Base-by-base conservation (phyloP, 2,888 invertebrate species). In the Watsonalla binaria region DNA sequence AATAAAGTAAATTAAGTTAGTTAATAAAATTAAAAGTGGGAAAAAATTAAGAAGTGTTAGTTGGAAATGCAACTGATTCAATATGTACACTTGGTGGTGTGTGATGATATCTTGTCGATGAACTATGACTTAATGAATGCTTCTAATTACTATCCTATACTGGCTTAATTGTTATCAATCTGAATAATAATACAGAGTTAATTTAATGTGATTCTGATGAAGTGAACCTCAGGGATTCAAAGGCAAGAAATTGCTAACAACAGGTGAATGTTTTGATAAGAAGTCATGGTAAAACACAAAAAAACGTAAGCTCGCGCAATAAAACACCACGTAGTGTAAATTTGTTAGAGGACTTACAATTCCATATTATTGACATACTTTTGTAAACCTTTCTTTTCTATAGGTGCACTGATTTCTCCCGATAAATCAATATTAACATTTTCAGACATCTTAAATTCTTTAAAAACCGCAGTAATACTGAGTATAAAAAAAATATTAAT, bases 331-430 rank as follows among this genome's bases (percentile, higher is more conserved):
- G 78, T 79, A 79, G 68, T 71, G 61, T 61, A 63, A 63, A 59
- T 59, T 72, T 76, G 70, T 68, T 75, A 65, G 69, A 64, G 69
- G 65, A 89, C 89, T 90, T 86, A 90, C 90, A 85, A 74, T 81
- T 90, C 90, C 77, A 87, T 69, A 76, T 89, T 83, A 86, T 82
- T 84, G 71, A 90, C 90, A 85, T 90, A 91, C 91, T 91, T 91
- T 84, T 88, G 87, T 54, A 90, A 86, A 59, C 90, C 89, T 74
- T 78, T 86, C 63, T 88, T 90, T 68, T 90, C 88, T 6, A 78
- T 65, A 11, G 85, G 77, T 13, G 90, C 81, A 70, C 80, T 84
- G 37, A 91, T 91, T 79, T 91, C 90, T 53, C 91, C 91, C 5
- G 90, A 83, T 54, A 91, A 70, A 69, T 91, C 91, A 56, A 91